Conservation (phyloP, 2,113 vertebrate species). For the rat (Rattus norvegicus) region DNA sequence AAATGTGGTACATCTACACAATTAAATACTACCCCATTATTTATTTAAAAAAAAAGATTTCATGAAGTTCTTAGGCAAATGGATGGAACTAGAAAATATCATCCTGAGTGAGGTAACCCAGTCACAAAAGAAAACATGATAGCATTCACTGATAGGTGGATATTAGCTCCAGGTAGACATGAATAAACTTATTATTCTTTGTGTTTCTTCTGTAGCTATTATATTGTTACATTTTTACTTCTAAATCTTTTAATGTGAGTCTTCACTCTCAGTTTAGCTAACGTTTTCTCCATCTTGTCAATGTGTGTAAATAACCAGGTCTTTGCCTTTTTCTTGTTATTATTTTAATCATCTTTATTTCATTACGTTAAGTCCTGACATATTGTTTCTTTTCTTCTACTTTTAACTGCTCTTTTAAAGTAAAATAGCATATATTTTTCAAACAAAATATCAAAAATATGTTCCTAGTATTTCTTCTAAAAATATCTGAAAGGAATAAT, state of each 20-base stretch:
- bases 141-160: too few species aligned
- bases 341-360: not conserved
- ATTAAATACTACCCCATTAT: too few species aligned
- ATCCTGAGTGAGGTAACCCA: too few species aligned
- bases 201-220: not conserved
- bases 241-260: not conserved
- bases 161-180: not conserved
- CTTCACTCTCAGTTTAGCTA: not conserved
- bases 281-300: not conserved
- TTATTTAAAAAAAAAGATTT: too few species aligned
- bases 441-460: not conserved
- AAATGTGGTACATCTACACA: too few species aligned
- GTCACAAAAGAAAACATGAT: too few species aligned
- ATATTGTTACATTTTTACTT: not conserved
- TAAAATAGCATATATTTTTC: not conserved
- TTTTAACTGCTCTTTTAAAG: not conserved
- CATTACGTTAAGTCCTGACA: not conserved
- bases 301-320: not conserved
- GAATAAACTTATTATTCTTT: not conserved
- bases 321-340: not conserved
- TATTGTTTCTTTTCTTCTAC: not conserved
- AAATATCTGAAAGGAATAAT: conserved; percentile 36
- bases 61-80: too few species aligned
- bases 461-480: not conserved
- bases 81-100: too few species aligned